A percentile compares a stretch with the other conserved stretches of the same genome.
phyloP scores from a whole-genome alignment of 2,797 vertebrate genomes.

The Acridotheres tristis region DNA sequence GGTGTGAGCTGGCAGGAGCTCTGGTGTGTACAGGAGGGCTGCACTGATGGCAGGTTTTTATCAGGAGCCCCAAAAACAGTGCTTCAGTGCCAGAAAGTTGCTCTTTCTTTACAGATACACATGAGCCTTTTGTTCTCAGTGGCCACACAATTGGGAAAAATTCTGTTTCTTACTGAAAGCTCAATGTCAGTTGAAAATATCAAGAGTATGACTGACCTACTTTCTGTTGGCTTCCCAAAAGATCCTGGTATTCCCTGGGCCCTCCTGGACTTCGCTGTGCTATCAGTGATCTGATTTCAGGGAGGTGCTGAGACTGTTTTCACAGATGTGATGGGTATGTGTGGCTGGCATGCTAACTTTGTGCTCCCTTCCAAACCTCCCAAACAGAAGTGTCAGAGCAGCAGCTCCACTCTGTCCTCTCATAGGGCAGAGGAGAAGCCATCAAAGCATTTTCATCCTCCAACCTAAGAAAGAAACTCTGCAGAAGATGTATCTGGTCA shows the following conservation, averaged over 20 bases:
- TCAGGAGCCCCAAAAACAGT: neutral
- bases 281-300: neutral
- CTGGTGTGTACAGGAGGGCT: rapidly evolving
- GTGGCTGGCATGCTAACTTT: neutral
- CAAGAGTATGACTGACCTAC: neutral
- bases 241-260: neutral
- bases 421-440: neutral
- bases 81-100: neutral
- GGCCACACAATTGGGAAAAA: neutral
- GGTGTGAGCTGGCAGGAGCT: neutral
- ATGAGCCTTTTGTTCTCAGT: neutral
- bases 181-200: neutral
- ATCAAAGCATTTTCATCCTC: neutral
- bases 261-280: neutral
- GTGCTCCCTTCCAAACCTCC: neutral
- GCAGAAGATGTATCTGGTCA: neutral
- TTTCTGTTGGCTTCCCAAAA: neutral
- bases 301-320: neutral
- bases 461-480: neutral
- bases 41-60: neutral
- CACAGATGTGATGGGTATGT: neutral
- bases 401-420: neutral
- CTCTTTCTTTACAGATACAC: neutral
- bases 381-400: neutral
- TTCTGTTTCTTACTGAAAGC: neutral